Evolutionary conservation across 1,140 invertebrate genomes (phyloP), one percentile per base, ranked within the genome.

Genomic region (Drosophila lacertosa): DNA sequence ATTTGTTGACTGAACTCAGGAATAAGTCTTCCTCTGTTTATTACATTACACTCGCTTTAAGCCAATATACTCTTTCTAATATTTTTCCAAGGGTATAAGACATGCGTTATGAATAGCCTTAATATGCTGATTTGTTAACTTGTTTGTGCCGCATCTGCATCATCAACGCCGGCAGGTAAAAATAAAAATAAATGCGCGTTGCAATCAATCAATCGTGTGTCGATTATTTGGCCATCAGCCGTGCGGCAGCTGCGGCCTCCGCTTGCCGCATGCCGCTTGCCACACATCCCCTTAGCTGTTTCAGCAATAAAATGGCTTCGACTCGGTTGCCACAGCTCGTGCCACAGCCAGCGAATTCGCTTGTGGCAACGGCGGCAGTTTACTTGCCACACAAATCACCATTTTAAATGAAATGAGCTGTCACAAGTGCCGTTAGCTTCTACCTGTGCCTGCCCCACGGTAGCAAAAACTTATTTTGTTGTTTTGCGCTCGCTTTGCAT

Each of bases 321-420:
- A 20, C 53, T 50, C 3, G 18, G 6, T 11, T 33, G 13, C 15
- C 48, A n/a, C 16, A 6, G 16, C 1, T 20, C 9, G 20, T 22
- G 50, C 10, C 18, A 9, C 62, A 2, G n/a, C 29, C n/a, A 15
- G n/a, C 33, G 35, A 11, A 33, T 7, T 16, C 33, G 35, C 2
- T 35, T 40, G 15, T 29, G 4, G 2, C 35, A 50, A 63, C 66
- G 40, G 48, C 58, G 48, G 58, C 66, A 64, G 33, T 55, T 39
- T 13, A 6, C 66, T 47, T 71, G 68, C 63, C 64, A 67, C 67
- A 63, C 69, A 77, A 82, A 82, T 82, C 81, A 82, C 58, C 74
- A 77, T 77, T 74, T 82, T 77, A 51, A 82, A 54, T 65, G 57
- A 82, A 82, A 63, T 68, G 68, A 55, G 54, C 78, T 82, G 77